Base-by-base conservation (phyloP, 2,113 vertebrate species). In the Sturnira hondurensis region DNA sequence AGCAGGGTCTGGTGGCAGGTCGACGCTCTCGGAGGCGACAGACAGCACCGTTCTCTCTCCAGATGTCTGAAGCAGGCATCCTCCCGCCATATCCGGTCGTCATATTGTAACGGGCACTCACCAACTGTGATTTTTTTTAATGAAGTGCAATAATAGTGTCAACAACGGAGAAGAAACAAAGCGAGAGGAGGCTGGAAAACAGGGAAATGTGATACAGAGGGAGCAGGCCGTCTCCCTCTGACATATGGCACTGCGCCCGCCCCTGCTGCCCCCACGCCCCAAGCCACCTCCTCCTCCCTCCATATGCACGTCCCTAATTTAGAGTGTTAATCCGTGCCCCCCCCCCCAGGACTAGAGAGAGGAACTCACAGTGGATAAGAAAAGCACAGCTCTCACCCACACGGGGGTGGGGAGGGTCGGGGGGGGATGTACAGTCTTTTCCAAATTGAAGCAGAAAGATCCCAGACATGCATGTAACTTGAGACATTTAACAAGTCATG, bases 201-300 rank as follows among this genome's bases (percentile, higher is more conserved):
- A 83, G 92, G 88, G 96, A 95, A 94, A 93, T 0, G 0, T 0
- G 96, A 97, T 43, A 71, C 56, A 5, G 47, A 2, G 63, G 68
- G 73, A 67, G 52, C 92, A 82, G 82, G 20, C 47, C 41, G 33
- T 76, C 73, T 61, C 95, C 89, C 43, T 28, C 90, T 91, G 95
- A 81, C 89, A 38, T 11, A 11, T 26, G 78, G 78, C 0, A 0
- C 20, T 63, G 5, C 14, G 45, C 15, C 33, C 26, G 12, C 1
- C 12, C 5, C 13, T n/a, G 11, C 17, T 50, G 33, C 65, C 56
- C 43, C 45, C 36, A 2, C 0, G 13, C 47, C 36, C 38, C 20
- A 3, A 7, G 11, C 67, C 11, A 5, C 52, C 71, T 82, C 93
- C 0, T 0, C 83, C 70, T 47, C 89, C 76, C 45, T 63, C 74